Base-by-base conservation (phyloP, 30 jellyfish, hydroid and myxozoan species). In the Hydractinia symbiolongicarpus region DNA sequence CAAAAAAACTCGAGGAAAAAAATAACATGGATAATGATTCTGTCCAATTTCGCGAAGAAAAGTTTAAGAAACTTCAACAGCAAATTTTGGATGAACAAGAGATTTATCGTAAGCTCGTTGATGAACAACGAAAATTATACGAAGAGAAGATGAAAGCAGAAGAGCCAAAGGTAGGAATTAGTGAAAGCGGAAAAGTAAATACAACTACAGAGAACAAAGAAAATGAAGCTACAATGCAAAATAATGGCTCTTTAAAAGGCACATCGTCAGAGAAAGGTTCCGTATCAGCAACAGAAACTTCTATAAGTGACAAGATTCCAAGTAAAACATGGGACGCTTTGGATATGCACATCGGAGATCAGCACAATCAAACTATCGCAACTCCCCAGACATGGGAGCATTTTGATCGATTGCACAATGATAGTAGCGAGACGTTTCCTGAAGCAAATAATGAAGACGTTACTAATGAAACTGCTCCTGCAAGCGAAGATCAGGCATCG, bases 61-160 rank as follows among this genome's bases (percentile, higher is more conserved):
- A 19, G 54, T 74, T 74, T 67, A 74, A 74, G n/a, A 54, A 74
- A 58, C 66, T 74, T 1, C 83, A 74, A 51, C 83, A 74, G 21
- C 51, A 74, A 6, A 74, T 74, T 49, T 74, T 74, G 58, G 50
- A 74, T 30, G 83, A 74, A 50, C 83, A 74, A 74, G 83, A 53
- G 20, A 49, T 50, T 49, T 74, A 74, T 44, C 51, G 66, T 66
- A 50, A 50, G 68, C 62, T 74, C 8, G 19, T 74, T 5, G 20
- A 74, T n/a, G 69, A 74, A 6, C 83, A 74, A 49, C 83, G 54
- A 11, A 74, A 49, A 21, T 54, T 49, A 50, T 74, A 74, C 66
- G 68, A 80, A 49, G 78, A 53, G 69, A 66, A 72, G 73, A 53
- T 52, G 61, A 30, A 20, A 76, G 73, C 8, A 5, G 72, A 53